Evolutionary conservation across 2,113 vertebrate species (phyloP).

Genomic region (Drymodes brunneopygia): DNA sequence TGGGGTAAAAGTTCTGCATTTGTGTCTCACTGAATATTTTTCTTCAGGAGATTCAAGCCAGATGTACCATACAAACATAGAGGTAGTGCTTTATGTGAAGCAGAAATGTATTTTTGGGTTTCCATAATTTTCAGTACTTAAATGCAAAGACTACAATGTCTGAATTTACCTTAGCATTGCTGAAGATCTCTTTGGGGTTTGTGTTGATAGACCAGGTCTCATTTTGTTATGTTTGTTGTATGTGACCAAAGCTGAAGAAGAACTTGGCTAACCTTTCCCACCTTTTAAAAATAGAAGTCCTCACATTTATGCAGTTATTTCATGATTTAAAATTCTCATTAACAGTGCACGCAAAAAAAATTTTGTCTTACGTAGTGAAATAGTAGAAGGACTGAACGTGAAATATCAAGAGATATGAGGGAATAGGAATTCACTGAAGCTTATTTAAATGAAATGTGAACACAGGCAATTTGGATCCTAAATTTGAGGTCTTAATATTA

Average conservation of each 20-base stretch:
- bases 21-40: neutral
- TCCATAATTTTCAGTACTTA: neutral
- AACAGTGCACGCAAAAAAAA: neutral
- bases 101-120: neutral
- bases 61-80: neutral
- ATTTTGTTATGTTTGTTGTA: neutral
- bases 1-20: neutral
- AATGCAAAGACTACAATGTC: neutral
- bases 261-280: neutral
- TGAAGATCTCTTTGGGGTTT: neutral
- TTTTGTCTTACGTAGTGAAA: neutral
- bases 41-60: neutral
- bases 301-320: neutral
- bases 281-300: neutral
- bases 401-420: neutral
- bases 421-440: neutral
- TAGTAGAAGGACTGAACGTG: neutral
- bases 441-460: neutral
- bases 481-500: neutral
- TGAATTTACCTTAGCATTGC: neutral
- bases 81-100: neutral
- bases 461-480: neutral
- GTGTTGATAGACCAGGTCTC: neutral
- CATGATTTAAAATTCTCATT: neutral
- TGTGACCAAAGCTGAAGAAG: neutral